A percentile compares a stretch with the other conserved stretches of the same genome.
These are phyloP conservation scores for Cremastinae sp. DNA, from an alignment of 2,888 invertebrate genomes.

Conservation along the genomic window DNA sequence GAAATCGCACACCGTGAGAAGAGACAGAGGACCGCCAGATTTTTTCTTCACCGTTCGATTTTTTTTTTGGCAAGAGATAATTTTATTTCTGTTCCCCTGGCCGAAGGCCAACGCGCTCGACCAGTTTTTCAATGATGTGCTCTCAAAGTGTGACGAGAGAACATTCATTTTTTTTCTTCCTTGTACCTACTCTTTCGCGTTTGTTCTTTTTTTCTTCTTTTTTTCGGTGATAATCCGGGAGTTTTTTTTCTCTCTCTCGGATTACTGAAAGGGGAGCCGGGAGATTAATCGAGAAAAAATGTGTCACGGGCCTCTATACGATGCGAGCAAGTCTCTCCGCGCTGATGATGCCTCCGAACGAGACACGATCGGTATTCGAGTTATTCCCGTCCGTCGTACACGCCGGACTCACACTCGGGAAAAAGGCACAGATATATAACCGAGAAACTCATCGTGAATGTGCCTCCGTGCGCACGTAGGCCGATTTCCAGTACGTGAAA, in stretches of 20 bases:
- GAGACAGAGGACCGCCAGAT: slow-evolving; percentile 23
- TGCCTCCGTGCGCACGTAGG: slow-evolving; percentile 26
- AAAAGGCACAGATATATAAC: background rate
- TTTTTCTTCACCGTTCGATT: background rate
- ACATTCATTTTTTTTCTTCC: slow-evolving; percentile 1
- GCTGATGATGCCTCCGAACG: too few species aligned
- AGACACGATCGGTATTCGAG: slow-evolving; percentile 51
- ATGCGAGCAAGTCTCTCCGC: background rate
- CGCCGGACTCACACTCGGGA: background rate
- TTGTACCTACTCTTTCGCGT: background rate
- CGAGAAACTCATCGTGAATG: background rate
- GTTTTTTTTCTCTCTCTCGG: too few species aligned
- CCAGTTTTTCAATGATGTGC: slow-evolving; percentile 39
- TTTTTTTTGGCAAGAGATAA: slow-evolving; percentile 43
- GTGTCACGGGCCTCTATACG: too few species aligned
- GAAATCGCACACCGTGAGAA: too few species aligned
- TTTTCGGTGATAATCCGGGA: too few species aligned
- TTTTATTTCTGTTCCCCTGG: slow-evolving; percentile 59
- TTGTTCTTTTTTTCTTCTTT: too few species aligned
- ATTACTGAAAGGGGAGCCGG: too few species aligned
- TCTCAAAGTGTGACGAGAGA: slow-evolving; percentile 16
- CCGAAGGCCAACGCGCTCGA: slow-evolving; percentile 54
- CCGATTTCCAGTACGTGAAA: slow-evolving; percentile 36
- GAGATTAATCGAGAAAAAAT: too few species aligned
- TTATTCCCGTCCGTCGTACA: slow-evolving; percentile 46